Base-by-base conservation (phyloP, 2,797 vertebrate genomes). In the Neosalanx taihuensis region DNA sequence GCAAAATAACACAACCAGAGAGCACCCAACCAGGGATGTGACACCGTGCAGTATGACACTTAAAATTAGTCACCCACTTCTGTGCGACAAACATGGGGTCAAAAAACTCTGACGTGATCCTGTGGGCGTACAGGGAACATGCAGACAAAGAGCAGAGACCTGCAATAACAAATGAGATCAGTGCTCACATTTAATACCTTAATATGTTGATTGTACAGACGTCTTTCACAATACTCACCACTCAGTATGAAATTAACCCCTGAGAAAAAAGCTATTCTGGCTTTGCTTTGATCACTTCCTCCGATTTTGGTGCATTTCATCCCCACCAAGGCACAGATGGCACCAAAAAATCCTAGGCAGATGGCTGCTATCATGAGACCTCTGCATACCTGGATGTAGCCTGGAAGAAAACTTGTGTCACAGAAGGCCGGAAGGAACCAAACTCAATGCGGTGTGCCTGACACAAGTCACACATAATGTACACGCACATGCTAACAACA, bases 281-380 rank as follows among this genome's bases (percentile, higher is more conserved):
- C 94, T 92, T 99, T 99, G 82, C 84, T 93, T 84, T 91, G 90
- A 77, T 98, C 94, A 0, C 90, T 93, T 73, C 97, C 97, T 86
- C 98, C 97, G 0, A 99, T 92, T 89, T 95, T 98, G 66, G 97
- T 99, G 80, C 98, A 99, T 83, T 96, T 98, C 98, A 99, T 99
- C 67, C 98, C 97, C 79, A 98, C 79, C 51, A 99, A 92, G 26
- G 95, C 92, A 76, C 94, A 93, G 71, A 94, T 56, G 0, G 93
- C 90, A 17, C 94, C 97, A 0, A 99, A 96, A 81, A 97, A 98
- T 0, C 98, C 97, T 85, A 98, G 88, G 79, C 94, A 95, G 82
- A 99, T 85, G 0, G 97, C 94, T 0, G 95, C 89, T 58, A 99
- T 98, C 95, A 98, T 99, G 73, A 99, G 80, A 61, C 94, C 98